These are phyloP conservation scores for Micropoecilia bifurca DNA, from an alignment of 2,797 vertebrate species.

Conservation along the genomic window DNA sequence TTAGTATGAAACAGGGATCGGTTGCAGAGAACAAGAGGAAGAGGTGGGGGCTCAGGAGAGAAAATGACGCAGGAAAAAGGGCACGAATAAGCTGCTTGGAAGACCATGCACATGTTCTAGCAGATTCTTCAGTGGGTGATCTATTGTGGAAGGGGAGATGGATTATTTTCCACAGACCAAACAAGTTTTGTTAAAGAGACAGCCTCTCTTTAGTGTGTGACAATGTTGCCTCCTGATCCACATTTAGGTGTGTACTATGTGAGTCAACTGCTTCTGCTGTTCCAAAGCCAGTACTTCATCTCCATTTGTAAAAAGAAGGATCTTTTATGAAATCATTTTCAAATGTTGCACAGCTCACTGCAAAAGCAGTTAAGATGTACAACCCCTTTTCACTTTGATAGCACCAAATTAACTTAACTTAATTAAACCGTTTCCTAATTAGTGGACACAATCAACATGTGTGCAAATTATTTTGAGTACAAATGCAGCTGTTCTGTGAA, in stretches of 20 bases:
- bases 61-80: slow-evolving; percentile 65
- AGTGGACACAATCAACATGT: not conserved
- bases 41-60: slow-evolving; percentile 56
- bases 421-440: not conserved
- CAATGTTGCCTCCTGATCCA: slow-evolving; percentile 46
- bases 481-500: not conserved
- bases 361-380: not conserved
- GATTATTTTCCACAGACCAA: slow-evolving; percentile 72
- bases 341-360: not conserved
- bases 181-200: slow-evolving; percentile 49
- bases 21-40: slow-evolving; percentile 32
- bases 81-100: slow-evolving; percentile 45
- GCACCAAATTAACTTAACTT: not conserved
- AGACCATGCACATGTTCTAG: slow-evolving; percentile 56
- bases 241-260: slow-evolving; percentile 71
- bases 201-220: slow-evolving; percentile 33
- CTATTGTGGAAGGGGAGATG: slow-evolving; percentile 36
- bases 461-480: not conserved
- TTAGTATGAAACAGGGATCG: slow-evolving; percentile 81
- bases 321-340: not conserved
- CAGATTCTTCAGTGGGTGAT: slow-evolving; percentile 49
- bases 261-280: slow-evolving; percentile 58
- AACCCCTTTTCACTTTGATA: not conserved
- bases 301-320: not conserved
- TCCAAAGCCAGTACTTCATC: slow-evolving; percentile 7